Evolutionary conservation across 2,888 invertebrate species (phyloP), one percentile per base, ranked within the genome.

Genomic region (Drosophila ezoana): DNA sequence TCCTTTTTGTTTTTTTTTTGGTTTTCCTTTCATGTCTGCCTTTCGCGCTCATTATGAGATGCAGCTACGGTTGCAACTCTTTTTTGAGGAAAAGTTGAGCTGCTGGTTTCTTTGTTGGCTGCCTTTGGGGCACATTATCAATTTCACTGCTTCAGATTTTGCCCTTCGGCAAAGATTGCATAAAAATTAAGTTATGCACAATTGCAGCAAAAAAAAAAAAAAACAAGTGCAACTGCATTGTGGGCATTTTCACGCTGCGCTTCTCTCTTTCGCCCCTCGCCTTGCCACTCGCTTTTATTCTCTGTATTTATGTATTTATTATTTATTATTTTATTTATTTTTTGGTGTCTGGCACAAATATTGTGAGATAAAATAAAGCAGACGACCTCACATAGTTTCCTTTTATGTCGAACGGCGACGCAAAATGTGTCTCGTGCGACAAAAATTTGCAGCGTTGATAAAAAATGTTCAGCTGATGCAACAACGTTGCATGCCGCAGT

Each of bases 381-480:
- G 87, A 89, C 89, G 83, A 89, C 83, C 89, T 83, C 89, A 87
- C 74, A 84, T 62, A 63, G 74, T 71, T 89, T 83, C 89, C 89
- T 87, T 89, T 83, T 87, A 71, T 65, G 78, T 68, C 72, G 65
- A 59, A 68, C 52, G 53, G 67, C 73, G 87, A 84, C 89, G 83
- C 89, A 87, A 74, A 81, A 89, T 52, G 37, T 32, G 89, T 83
- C 83, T 87, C 83, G 83, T 83, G 83, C 87, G 74, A 80, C 62
- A 66, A 64, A 66, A 64, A 79, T 78, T 57, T 63, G 63, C 59
- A 32, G 72, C 68, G 51, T 67, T 83, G 89, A 83, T 83, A 83
- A 78, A 81, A 83, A 74, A 78, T 81, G 81, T 63, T 52, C 32
- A 63, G 83, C 83, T 83, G 83, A 83, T 83, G 83, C 83, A 83